Evolutionary conservation across 2,888 invertebrate genomes (phyloP), one percentile per base, ranked within the genome.

Genomic region (Drosophila ustulata): DNA sequence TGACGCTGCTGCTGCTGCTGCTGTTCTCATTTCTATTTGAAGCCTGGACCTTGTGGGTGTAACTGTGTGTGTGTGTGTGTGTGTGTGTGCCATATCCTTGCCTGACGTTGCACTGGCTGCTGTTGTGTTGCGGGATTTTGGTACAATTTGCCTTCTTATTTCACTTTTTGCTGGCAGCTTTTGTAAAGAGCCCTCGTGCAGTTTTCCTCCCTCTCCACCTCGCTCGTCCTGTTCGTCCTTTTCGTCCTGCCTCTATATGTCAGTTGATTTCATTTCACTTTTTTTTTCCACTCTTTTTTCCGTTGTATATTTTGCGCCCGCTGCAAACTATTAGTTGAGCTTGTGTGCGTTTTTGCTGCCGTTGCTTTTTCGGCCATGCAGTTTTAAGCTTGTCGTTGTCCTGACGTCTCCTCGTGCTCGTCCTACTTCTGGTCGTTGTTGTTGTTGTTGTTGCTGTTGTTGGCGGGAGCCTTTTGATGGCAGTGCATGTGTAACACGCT

Each of bases 251-350:
- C 59, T 81, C 89, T 88, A 84, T 87, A 84, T 89, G 88, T 84
- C 89, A 87, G 88, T 89, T 89, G 85, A 84, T 89, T 89, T 89
- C 87, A 87, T 84, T 84, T 84, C 89, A 88, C 89, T 84, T 84
- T 84, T 82, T 79, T 78, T 70, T 71, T 45, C 47, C 18, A 18
- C 18, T 18, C 18, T 18, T 84, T 84, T 84, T 78, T 18, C 1
- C 68, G 68, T 45, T 46, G 59, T 37, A 37, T 37, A 37, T 37
- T 37, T 37, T 37, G n/a, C n/a, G 64, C 71, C 32, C 66, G 74
- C 78, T 57, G 47, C 74, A 66, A 88, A 83, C 83, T 84, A 84
- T 88, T 88, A 87, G 89, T 78, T 76, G 67, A 68, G 82, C 73
- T 71, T 67, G 63, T 77, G 65, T 74, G 73, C 49, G 50, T 66